Base-by-base conservation (phyloP, 2,888 invertebrate species). In the Terebella lapidaria region DNA sequence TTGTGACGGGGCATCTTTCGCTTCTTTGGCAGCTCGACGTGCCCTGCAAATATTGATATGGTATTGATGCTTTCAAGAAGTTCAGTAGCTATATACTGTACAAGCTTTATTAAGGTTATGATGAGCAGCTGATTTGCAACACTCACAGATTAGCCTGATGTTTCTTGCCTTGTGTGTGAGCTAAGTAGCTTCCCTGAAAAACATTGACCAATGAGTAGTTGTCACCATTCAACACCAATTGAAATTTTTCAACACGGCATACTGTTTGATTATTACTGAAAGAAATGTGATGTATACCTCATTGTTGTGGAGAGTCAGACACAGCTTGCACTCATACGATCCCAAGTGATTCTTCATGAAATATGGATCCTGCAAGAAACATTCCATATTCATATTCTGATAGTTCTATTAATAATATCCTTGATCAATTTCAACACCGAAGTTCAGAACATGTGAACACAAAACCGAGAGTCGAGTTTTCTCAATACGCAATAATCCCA, bases 271-370 rank as follows among this genome's bases (percentile, higher is more conserved):
- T n/a, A n/a, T n/a, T n/a, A n/a, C n/a, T n/a, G n/a, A n/a, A n/a
- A n/a, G n/a, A n/a, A n/a, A n/a, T n/a, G n/a, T n/a, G n/a, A n/a
- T n/a, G n/a, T n/a, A n/a, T 67, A 74, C 75, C 71, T 81, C 99
- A 83, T 99, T 99, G 80, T 99, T 99, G 81, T 99, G 99, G 22
- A 99, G 84, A 0, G 99, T 99, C 56, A 99, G 82, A 84, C 99
- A 99, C 2, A 99, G 83, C 83, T 99, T 99, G 81, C 99, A 99
- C 83, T 99, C 99, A 81, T 99, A 99, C 0, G 97, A 94, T 1
- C 81, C 95, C 71, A 96, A 85, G 84, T 99, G 99, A 84, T 99
- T 99, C 87, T 96, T 95, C 99, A 99, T 99, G 86, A 99, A 99
- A 87, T 99, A 99, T 0, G 99, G 99, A 86, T 99, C 99, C 82